Base-by-base conservation (phyloP, 2,888 invertebrate genomes). In the Globia sparganii region DNA sequence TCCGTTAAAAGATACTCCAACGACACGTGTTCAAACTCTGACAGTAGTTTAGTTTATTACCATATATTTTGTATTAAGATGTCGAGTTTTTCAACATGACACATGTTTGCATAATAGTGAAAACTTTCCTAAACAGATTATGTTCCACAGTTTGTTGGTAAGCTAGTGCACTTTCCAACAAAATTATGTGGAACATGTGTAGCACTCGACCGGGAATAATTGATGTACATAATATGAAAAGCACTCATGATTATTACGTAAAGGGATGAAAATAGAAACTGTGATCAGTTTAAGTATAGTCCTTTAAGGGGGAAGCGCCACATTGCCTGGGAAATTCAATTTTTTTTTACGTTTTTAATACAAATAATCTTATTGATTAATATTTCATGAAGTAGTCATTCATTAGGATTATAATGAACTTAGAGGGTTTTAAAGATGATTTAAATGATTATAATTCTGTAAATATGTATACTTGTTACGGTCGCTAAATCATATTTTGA, bases 61-160 rank as follows among this genome's bases (percentile, higher is more conserved):
- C 58, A 43, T 34, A 58, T 34, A 58, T 34, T 34, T 9, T 58
- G n/a, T 34, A 46, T 6, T 15, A 15, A 34, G 21, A 11, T 58
- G 21, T 34, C 8, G n/a, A 72, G 72, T 58, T 46, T 72, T 58
- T 58, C n/a, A 59, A 58, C 21, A 28, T 28, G 58, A 46, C 73
- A 72, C 34, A 46, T 74, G 34, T 67, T 18, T 15, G 49, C 31
- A 49, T 46, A 46, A 37, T 21, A 18, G 43, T 56, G 13, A 34
- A 58, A 58, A 72, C 31, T 72, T 72, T 58, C 13, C n/a, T 34
- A n/a, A 43, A 58, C 31, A 34, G 15, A 72, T 58, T 72, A 34
- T 58, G 59, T 37, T 49, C 67, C 31, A 15, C 34, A 34, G 46
- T 67, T 67, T 67, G 46, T 49, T 49, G 2, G 15, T 2, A 25